Evolutionary conservation across 2,113 vertebrate species (phyloP).

Genomic region (Nothobranchius furzeri): DNA sequence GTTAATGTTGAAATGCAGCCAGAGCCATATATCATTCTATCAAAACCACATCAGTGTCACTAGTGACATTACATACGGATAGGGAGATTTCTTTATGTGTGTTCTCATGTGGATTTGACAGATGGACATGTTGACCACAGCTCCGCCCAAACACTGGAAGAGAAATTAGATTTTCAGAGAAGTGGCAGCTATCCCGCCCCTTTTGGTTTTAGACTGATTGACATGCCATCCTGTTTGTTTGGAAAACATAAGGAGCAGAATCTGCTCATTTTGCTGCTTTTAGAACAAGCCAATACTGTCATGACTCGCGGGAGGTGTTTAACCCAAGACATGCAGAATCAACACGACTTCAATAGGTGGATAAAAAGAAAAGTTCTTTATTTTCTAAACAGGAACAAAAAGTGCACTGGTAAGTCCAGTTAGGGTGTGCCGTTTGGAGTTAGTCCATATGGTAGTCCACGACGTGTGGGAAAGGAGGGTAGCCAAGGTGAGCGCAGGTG

Average conservation of each 20-base stretch:
- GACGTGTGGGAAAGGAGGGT: too few species aligned
- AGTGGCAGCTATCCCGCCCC: conserved; percentile 24
- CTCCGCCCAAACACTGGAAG: conserved; percentile 25
- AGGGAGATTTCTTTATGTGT: not conserved
- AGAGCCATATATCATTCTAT: conserved; percentile 40
- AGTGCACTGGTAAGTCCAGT: too few species aligned
- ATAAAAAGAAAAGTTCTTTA: too few species aligned
- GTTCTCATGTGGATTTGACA: conserved; percentile 22
- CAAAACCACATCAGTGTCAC: conserved; percentile 28
- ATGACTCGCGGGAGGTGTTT: too few species aligned
- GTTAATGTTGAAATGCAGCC: conserved; percentile 49
- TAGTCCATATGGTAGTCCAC: too few species aligned
- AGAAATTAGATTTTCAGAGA: conserved; percentile 36
- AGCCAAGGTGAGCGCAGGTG: too few species aligned
- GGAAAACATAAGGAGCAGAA: conserved; percentile 33
- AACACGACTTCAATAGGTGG: too few species aligned
- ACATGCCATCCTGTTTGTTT: conserved; percentile 39
- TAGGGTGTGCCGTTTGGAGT: too few species aligned
- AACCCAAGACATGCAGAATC: too few species aligned
- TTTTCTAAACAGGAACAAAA: too few species aligned
- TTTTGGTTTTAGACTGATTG: conserved; percentile 22
- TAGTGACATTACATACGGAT: conserved; percentile 10
- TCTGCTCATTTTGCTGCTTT: conserved; percentile 39
- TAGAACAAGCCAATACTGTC: not conserved
- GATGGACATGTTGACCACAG: conserved; percentile 38